phyloP scores from a whole-genome alignment of 2,888 invertebrate genomes.

The Hirtodrosophila confusa region DNA sequence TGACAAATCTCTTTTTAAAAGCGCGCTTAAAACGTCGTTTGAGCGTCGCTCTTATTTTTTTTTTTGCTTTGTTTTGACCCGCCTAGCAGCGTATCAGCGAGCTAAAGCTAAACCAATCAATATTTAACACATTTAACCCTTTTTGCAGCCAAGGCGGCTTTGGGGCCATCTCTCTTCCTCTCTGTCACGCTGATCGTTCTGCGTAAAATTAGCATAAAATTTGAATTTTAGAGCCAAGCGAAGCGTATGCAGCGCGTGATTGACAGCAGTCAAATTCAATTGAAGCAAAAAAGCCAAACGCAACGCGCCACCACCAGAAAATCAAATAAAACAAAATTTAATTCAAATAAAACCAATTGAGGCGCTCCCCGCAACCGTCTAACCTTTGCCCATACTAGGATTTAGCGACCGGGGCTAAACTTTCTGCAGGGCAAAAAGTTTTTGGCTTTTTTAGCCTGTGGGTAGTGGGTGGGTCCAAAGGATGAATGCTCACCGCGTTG shows the following conservation, averaged over 20 bases:
- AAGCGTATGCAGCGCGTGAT: conserved; percentile 78
- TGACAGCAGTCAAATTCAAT: conserved; percentile 79
- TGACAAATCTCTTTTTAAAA: conserved; percentile 79
- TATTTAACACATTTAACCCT: conserved; percentile 79
- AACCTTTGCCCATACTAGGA: conserved; percentile 57
- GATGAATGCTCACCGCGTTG: conserved; percentile 28
- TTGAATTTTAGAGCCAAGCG: conserved; percentile 77
- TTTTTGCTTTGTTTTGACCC: conserved; percentile 26
- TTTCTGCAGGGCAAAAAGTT: conserved; percentile 60
- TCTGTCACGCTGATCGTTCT: conserved; percentile 58
- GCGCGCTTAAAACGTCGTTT: conserved; percentile 79
- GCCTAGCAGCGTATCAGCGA: conserved; percentile 43
- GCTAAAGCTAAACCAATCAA: conserved; percentile 72
- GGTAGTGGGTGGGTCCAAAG: conserved; percentile 24
- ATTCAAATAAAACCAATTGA: conserved; percentile 76
- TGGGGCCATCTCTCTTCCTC: conserved; percentile 34
- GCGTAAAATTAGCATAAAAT: conserved; percentile 78
- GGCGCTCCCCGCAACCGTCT: conserved; percentile 21
- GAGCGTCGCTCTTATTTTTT: conserved; percentile 45
- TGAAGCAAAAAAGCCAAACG: conserved; percentile 58
- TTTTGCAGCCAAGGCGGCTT: conserved; percentile 48
- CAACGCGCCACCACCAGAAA: conserved; percentile 40
- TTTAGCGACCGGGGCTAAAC: conserved; percentile 66
- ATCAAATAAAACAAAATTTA: conserved; percentile 77
- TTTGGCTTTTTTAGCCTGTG: conserved; percentile 33